Evolutionary conservation across 2,113 vertebrate species (phyloP), one percentile per base, ranked within the genome.

Genomic region (Nanorana parkeri): DNA sequence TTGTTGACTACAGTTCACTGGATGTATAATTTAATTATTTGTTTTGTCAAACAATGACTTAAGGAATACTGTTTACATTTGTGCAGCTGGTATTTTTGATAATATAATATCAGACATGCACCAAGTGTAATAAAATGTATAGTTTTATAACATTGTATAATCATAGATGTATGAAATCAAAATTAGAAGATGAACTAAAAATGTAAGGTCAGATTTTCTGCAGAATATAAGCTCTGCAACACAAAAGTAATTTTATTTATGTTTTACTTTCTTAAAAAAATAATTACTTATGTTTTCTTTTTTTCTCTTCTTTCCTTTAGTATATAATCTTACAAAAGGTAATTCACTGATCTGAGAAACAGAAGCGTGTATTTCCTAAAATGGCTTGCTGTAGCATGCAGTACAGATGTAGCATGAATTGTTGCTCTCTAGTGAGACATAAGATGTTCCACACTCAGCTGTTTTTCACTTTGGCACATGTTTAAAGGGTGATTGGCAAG

Each of bases 11-110:
- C 93, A 89, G 90, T 88, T 94, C 93, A 90, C 93, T 93, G 94
- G 91, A 91, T 92, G 91, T 90, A 89, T 89, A 91, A 89, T 92
- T 93, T 90, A 90, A 91, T 94, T 93, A 94, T 94, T 94, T 93
- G 91, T 91, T 93, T 92, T 93, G 90, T 94, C 91, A 93, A 92
- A 90, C 90, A 91, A 89, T 93, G 66, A 24, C 68, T 78, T 79
- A 71, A 67, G 41, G 52, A 78, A 60, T 41, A 6, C n/a, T n/a
- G 26, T 41, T 61, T 69, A 69, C 47, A 60, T 69, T 13, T 80
- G 52, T 80, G 23, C 32, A 69, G 47, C 66, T 80, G 66, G 28
- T 69, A 64, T 58, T 68, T 61, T 60, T 60, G 54, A 69, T 11
- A 56, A 47, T 64, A 77, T 28, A 8, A 64, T 51, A 26, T 7